Percentiles rank a stretch among this genome's conserved stretches.
Evolutionary conservation across 2,113 vertebrate genomes (phyloP).

Genomic region (Macquaria ambigua): DNA sequence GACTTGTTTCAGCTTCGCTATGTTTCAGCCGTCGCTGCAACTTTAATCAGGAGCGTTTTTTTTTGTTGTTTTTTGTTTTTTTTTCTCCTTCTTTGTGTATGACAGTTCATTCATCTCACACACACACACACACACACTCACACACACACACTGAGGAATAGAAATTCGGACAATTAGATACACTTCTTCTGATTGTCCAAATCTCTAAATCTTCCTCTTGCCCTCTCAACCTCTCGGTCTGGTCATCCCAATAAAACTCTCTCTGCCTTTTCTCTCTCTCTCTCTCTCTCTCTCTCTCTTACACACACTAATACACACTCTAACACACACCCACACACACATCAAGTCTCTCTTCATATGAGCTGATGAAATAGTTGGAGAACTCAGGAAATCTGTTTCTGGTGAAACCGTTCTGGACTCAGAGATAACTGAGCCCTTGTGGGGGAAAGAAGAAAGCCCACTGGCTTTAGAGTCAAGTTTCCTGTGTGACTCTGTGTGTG

Average conservation of each 20-base stretch:
- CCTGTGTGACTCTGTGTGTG: slow-evolving; percentile 63
- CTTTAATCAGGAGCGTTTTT: slow-evolving; percentile 51
- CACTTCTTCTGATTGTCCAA: slow-evolving; percentile 43
- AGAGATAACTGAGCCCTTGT: slow-evolving; percentile 76
- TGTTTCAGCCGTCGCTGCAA: slow-evolving; percentile 36
- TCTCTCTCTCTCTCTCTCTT: slow-evolving; percentile 1
- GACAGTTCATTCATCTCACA: not conserved
- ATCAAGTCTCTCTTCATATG: slow-evolving; percentile 54
- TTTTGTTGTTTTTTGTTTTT: not conserved
- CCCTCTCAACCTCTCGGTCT: slow-evolving; percentile 42
- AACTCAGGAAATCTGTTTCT: slow-evolving; percentile 86
- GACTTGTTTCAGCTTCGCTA: slow-evolving; percentile 35
- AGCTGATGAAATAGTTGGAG: slow-evolving; percentile 87
- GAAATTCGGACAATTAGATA: slow-evolving; percentile 43
- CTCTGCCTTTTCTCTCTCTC: slow-evolving; percentile 15
- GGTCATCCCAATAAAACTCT: slow-evolving; percentile 43
- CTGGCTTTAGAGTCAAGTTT: slow-evolving; percentile 66
- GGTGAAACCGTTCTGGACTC: slow-evolving; percentile 80
- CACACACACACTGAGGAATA: slow-evolving; percentile 7
- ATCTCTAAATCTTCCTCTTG: slow-evolving; percentile 62
- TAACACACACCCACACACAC: slow-evolving; percentile 51
- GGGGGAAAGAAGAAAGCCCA: slow-evolving; percentile 69
- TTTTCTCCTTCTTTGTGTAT: slow-evolving; percentile 7
- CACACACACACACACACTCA: not conserved
- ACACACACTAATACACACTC: slow-evolving; percentile 11